Conservation (phyloP, 2,797 vertebrate genomes). For the Notamacropus eugenii region DNA sequence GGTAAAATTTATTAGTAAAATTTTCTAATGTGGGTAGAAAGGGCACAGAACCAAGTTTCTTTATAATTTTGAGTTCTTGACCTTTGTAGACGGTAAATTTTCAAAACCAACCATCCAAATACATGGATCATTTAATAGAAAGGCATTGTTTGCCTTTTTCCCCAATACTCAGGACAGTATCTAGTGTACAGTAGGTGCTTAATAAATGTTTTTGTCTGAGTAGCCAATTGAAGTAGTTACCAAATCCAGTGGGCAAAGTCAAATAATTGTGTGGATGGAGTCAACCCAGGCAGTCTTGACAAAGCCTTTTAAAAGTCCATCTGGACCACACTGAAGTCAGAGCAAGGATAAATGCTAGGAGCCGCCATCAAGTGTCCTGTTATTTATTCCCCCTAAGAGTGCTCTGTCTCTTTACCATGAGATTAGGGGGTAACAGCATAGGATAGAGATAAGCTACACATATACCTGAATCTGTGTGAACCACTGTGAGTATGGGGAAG, state of each 20-base stretch:
- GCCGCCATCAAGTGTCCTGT: too few species aligned
- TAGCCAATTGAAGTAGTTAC: not conserved
- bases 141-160: not conserved
- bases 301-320: rapidly evolving
- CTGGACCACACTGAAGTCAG: too few species aligned
- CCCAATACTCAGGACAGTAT: not conserved
- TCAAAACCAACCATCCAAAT: not conserved
- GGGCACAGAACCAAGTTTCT: not conserved
- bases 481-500: too few species aligned
- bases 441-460: too few species aligned
- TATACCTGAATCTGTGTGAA: too few species aligned
- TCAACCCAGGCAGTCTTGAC: rapidly evolving
- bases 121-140: not conserved
- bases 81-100: not conserved
- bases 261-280: not conserved
- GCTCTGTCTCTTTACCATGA: too few species aligned
- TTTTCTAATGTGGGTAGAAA: not conserved
- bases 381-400: too few species aligned
- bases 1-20: not conserved
- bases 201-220: not conserved
- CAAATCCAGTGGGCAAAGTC: not conserved
- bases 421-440: too few species aligned
- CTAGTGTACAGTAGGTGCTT: too few species aligned
- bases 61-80: not conserved
- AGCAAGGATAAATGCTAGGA: too few species aligned